Percentiles rank a stretch among this genome's conserved stretches.
Conservation (phyloP, 2,113 vertebrate genomes). For the Porphyrio hochstetteri region DNA sequence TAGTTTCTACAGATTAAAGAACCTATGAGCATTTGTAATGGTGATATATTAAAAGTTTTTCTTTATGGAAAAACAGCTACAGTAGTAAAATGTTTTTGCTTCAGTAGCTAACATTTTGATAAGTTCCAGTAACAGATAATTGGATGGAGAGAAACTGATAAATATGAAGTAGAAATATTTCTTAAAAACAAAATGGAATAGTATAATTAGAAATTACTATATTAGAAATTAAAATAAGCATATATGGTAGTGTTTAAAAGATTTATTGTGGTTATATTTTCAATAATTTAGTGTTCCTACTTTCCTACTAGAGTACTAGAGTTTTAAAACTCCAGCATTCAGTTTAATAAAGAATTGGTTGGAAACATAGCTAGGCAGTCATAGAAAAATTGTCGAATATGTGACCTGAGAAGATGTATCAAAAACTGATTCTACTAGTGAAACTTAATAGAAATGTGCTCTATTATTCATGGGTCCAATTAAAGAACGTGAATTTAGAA, state of each 20-base stretch:
- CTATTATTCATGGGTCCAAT: not conserved
- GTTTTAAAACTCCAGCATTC: not conserved
- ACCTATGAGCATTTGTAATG: not conserved
- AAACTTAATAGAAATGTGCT: not conserved
- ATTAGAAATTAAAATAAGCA: not conserved
- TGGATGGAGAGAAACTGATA: not conserved
- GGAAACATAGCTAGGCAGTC: not conserved
- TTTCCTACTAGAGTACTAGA: not conserved
- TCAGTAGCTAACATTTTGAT: not conserved
- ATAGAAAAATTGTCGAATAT: not conserved
- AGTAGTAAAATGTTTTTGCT: not conserved
- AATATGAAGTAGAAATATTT: not conserved
- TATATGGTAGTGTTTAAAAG: not conserved
- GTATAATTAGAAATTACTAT: not conserved
- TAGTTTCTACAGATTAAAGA: not conserved
- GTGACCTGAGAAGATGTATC: not conserved
- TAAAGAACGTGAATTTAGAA: not conserved
- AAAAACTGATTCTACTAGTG: not conserved
- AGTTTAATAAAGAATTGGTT: not conserved
- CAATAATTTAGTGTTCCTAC: not conserved
- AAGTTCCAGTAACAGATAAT: not conserved
- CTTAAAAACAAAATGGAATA: not conserved
- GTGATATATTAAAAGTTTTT: fast-evolving
- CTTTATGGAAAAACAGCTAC: not conserved
- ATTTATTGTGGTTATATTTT: not conserved